Conservation (phyloP, 2,797 vertebrate genomes). For the Mus spretus region DNA sequence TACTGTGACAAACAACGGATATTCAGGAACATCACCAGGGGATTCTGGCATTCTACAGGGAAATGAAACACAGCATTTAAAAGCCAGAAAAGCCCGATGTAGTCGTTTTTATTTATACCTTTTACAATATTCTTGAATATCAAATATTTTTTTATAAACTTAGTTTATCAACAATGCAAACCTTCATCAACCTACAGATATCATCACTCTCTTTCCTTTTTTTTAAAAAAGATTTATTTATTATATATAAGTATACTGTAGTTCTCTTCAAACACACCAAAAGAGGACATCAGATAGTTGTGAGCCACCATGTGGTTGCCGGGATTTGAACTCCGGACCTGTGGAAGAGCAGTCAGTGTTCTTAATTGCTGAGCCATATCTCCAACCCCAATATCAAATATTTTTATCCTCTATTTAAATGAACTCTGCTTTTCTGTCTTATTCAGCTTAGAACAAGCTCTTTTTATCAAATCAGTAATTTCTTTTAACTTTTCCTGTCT, state of each 20-base stretch:
- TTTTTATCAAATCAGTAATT: conserved; percentile 16
- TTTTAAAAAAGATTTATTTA: too few relatives aligned
- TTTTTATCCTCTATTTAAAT: conserved; percentile 25
- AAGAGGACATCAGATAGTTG: too few relatives aligned
- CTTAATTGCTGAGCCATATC: too few relatives aligned
- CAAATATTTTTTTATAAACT: too few relatives aligned
- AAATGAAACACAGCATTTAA: conserved; percentile 53
- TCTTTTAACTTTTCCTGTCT: conserved; percentile 21
- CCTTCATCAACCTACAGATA: too few relatives aligned
- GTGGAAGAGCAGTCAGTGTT: too few relatives aligned
- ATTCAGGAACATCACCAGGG: conserved; percentile 90
- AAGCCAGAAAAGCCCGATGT: conserved; percentile 32
- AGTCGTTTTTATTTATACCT: background rate
- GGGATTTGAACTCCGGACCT: too few relatives aligned
- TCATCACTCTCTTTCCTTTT: too few relatives aligned
- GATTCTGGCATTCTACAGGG: conserved; percentile 90
- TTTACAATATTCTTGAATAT: background rate
- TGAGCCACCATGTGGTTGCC: too few relatives aligned
- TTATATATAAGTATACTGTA: too few relatives aligned
- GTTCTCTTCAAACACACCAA: too few relatives aligned
- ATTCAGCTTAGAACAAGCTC: background rate
- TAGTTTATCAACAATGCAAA: too few relatives aligned
- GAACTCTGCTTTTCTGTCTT: conserved; percentile 18
- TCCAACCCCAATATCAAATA: background rate
- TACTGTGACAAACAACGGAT: conserved; percentile 96